A percentile compares a stretch with the other conserved stretches of the same genome.
phyloP scores from a whole-genome alignment of 2,797 vertebrate genomes.

The Lepilemur septentrionalis region DNA sequence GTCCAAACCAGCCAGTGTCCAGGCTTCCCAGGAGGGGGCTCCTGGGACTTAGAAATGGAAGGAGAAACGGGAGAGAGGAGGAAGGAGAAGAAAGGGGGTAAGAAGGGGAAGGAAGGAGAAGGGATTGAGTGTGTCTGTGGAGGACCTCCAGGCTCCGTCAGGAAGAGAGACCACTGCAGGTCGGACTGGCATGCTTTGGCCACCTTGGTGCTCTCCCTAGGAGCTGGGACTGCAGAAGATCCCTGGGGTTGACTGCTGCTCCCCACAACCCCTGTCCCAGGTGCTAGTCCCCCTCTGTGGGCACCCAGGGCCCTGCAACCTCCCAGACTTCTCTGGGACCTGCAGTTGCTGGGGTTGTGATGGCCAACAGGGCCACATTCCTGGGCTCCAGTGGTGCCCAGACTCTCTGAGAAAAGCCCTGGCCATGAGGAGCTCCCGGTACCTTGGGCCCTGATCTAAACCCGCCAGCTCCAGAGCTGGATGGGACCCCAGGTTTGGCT shows the following conservation, averaged over 20 bases:
- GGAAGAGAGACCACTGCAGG: rapidly evolving
- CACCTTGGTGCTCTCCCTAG: not conserved
- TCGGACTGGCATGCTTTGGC: rapidly evolving
- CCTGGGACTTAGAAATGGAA: not conserved
- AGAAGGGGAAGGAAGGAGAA: not conserved
- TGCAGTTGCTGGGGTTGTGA: not conserved
- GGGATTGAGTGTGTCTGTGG: rapidly evolving
- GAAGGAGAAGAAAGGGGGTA: too few species aligned
- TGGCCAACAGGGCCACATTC: not conserved
- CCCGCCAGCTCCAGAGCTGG: rapidly evolving
- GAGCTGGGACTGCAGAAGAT: not conserved
- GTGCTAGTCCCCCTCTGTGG: not conserved
- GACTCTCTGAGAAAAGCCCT: not conserved
- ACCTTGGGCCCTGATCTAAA: not conserved
- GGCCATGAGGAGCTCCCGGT: not conserved
- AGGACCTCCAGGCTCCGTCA: rapidly evolving
- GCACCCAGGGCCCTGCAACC: too few species aligned
- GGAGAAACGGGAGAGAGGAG: not conserved
- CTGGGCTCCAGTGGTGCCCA: not conserved
- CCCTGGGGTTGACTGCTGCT: not conserved
- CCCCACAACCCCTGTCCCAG: rapidly evolving
- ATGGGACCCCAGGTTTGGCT: not conserved
- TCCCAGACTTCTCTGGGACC: not conserved
- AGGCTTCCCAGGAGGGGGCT: not conserved
- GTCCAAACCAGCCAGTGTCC: not conserved